Evolutionary conservation across 1,140 invertebrate species (phyloP).

Genomic region (Bursaphelenchus mucronatus): DNA sequence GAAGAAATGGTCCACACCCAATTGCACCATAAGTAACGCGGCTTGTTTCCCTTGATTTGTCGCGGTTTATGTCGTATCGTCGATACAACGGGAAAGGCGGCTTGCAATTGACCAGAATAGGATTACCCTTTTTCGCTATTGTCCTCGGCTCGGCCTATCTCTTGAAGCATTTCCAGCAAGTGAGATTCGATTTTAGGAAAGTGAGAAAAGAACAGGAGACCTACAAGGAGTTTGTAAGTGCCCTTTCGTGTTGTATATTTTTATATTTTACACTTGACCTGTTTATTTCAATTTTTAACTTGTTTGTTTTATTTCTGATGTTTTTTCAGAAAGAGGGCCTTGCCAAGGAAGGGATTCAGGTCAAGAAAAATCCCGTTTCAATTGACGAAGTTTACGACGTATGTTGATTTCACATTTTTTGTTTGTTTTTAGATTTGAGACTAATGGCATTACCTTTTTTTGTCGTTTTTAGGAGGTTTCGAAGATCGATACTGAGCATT

Average conservation of each 20-base stretch:
- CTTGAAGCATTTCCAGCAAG: constrained; percentile 50
- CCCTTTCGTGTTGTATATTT: constrained; percentile 21
- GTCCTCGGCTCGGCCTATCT: constrained; percentile 47
- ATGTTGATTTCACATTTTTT: constrained; percentile 15
- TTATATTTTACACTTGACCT: constrained; percentile 15
- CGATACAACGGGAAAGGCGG: neutral
- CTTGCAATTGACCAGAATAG: constrained; percentile 1
- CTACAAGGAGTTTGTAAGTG: constrained; percentile 30
- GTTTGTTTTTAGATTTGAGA: neutral
- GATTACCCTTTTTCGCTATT: constrained; percentile 47
- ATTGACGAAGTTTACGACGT: constrained; percentile 41
- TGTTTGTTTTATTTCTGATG: neutral
- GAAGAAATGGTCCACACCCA: too few relatives aligned
- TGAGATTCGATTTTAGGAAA: constrained; percentile 46
- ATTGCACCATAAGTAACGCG: too few relatives aligned
- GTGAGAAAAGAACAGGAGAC: constrained; percentile 33
- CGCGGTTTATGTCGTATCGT: too few relatives aligned
- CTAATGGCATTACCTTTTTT: neutral
- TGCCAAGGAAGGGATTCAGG: constrained; percentile 35
- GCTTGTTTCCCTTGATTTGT: too few relatives aligned
- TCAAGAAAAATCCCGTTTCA: constrained; percentile 34
- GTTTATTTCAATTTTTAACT: constrained; percentile 8
- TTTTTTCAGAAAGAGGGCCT: constrained; percentile 35
- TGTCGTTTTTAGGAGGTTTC: constrained; percentile 41
- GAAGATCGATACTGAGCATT: constrained; percentile 52